Evolutionary conservation across 2,797 vertebrate genomes (phyloP).

Genomic region (Chromobotia macracanthus): DNA sequence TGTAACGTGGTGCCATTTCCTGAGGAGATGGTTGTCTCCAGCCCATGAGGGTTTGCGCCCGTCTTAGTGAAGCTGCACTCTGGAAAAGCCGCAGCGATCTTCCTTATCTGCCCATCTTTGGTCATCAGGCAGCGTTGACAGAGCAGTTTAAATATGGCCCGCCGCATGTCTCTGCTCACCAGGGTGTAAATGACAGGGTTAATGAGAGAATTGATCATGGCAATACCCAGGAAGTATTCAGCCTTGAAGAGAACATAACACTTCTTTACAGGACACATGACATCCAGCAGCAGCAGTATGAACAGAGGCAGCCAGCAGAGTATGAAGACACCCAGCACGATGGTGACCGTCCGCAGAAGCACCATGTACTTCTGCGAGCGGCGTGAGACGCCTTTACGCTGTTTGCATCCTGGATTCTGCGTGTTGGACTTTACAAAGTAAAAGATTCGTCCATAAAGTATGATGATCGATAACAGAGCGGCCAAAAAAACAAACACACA

Average conservation of each 20-base stretch:
- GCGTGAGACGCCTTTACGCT: slow-evolving; percentile 71
- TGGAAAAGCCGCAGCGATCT: slow-evolving; percentile 77
- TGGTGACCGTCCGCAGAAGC: slow-evolving; percentile 87
- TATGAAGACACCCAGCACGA: slow-evolving; percentile 87
- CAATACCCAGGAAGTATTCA: slow-evolving; percentile 87
- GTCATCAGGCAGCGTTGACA: slow-evolving; percentile 78
- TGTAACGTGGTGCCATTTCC: slow-evolving; percentile 76
- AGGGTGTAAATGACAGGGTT: slow-evolving; percentile 92
- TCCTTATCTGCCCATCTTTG: slow-evolving; percentile 77
- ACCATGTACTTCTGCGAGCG: slow-evolving; percentile 84
- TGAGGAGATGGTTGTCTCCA: slow-evolving; percentile 80
- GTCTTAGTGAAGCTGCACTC: slow-evolving; percentile 85
- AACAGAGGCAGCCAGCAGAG: slow-evolving; percentile 91
- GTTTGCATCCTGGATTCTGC: slow-evolving; percentile 67
- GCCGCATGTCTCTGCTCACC: slow-evolving; percentile 87
- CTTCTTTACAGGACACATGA: slow-evolving; percentile 73
- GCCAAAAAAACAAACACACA: slow-evolving; percentile 82
- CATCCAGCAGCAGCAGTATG: slow-evolving; percentile 84
- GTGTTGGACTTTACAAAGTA: slow-evolving; percentile 77
- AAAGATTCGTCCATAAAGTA: slow-evolving; percentile 85
- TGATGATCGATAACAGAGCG: slow-evolving; percentile 82
- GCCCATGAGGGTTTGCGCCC: slow-evolving; percentile 77
- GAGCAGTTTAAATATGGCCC: slow-evolving; percentile 82
- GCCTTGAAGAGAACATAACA: slow-evolving; percentile 83
- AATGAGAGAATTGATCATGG: slow-evolving; percentile 89